A percentile compares a stretch with the other conserved stretches of the same genome.
Evolutionary conservation across 2,888 invertebrate genomes (phyloP).

Genomic region (Orthosia gracilis): DNA sequence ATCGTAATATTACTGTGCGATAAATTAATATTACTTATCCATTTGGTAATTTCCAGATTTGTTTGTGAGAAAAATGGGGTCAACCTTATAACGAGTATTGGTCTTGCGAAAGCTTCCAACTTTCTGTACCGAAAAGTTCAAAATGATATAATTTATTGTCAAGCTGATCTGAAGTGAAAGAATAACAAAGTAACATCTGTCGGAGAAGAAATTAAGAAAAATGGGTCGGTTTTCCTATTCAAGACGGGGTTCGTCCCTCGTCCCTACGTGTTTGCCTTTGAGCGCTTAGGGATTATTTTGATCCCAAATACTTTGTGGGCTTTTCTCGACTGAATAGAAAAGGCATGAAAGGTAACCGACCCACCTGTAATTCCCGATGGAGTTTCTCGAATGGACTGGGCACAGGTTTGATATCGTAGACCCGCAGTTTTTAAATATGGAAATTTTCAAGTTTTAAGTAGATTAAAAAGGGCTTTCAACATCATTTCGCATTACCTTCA

Average conservation of each 20-base stretch:
- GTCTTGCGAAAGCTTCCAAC: slow-evolving; percentile 14
- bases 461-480: background rate
- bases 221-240: slow-evolving; percentile 40
- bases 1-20: background rate
- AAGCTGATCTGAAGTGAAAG: slow-evolving; percentile 23
- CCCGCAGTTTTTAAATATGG: slow-evolving; percentile 4
- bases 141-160: slow-evolving; percentile 31
- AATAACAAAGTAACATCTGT: slow-evolving; percentile 46
- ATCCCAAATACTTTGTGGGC: slow-evolving; percentile 26
- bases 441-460: background rate
- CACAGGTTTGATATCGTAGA: slow-evolving; percentile 8
- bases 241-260: slow-evolving; percentile 2
- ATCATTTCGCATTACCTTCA: slow-evolving; percentile 11
- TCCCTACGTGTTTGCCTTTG: slow-evolving; percentile 41
- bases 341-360: slow-evolving; percentile 23
- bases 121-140: slow-evolving; percentile 23
- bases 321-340: slow-evolving; percentile 32
- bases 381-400: slow-evolving; percentile 4
- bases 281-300: slow-evolving; percentile 43
- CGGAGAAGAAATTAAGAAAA: slow-evolving; percentile 49
- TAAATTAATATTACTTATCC: slow-evolving; percentile 4
- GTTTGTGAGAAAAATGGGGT: slow-evolving; percentile 24
- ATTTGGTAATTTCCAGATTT: slow-evolving; percentile 21
- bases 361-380: slow-evolving; percentile 36
- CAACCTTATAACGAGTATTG: slow-evolving; percentile 18